Evolutionary conservation across 2,888 invertebrate genomes (phyloP), one percentile per base, ranked within the genome.

Genomic region (Hirtodrosophila alboralis): DNA sequence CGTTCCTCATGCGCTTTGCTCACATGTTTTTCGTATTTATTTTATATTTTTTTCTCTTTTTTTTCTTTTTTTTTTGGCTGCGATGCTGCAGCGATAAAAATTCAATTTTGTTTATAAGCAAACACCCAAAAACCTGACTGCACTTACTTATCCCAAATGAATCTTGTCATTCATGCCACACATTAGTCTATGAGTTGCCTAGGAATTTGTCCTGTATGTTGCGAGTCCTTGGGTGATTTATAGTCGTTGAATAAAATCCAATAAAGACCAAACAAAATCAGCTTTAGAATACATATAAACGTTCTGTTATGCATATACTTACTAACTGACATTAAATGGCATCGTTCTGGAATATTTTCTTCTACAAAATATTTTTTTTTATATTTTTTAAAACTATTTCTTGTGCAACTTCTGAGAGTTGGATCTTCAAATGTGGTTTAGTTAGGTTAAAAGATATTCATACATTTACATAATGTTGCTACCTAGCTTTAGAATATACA

Each of bases 91-190:
- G 31, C 77, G 80, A 81, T 81, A 81, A 81, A 78, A 81, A 84
- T 84, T 80, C 84, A 81, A 81, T 81, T 81, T 80, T 69, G 65
- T 45, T 67, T 54, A 66, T 68, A 76, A 76, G 71, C 51, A 64
- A 69, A 69, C 59, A 69, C 45, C 13, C 37, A 45, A 30, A 48
- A 30, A 48, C 14, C 8, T 44, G 49, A 18, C 5, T 48, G 23
- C 31, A 48, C 52, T 34, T 18, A 26, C 23, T 28, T 12, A 49
- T 68, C 40, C 45, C 18, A 26, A 69, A 49, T 48, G 33, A 43
- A 57, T 72, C 51, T 52, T 58, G 31, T 51, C 49, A 48, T 48
- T 60, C 47, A 9, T 70, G 60, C 52, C 71, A 44, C 60, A 60
- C 71, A 65, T 64, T 71, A 52, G 52, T 63, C 72, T 31, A 31